Conservation (phyloP, 1,140 invertebrate genomes). For the Ylistrum balloti region DNA sequence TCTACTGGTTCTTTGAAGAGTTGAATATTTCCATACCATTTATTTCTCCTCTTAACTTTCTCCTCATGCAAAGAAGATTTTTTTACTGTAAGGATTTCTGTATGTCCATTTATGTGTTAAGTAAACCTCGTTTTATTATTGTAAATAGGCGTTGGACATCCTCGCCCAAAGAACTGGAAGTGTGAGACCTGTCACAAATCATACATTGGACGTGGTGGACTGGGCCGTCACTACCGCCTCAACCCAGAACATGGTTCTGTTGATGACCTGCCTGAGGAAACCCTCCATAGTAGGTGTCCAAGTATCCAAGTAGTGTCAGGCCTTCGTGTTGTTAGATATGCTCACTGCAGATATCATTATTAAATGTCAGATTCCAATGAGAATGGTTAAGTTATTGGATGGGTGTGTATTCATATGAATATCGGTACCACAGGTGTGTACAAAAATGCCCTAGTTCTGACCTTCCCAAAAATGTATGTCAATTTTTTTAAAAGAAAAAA, state of each 20-base stretch:
- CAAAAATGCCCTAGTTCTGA: too few relatives aligned
- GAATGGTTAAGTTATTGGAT: too few relatives aligned
- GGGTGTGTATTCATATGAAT: too few relatives aligned
- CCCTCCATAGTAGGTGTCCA: not conserved
- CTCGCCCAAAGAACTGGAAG: slow-evolving; percentile 78
- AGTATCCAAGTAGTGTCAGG: too few relatives aligned
- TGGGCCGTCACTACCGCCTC: slow-evolving; percentile 86
- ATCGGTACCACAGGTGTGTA: too few relatives aligned
- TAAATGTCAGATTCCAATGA: too few relatives aligned
- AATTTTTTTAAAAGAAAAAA: too few relatives aligned
- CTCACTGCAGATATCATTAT: too few relatives aligned
- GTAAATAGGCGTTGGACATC: slow-evolving; percentile 66
- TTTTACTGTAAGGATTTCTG: not conserved
- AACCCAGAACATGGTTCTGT: slow-evolving; percentile 86
- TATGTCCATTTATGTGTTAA: not conserved
- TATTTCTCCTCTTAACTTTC: not conserved
- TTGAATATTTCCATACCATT: too few relatives aligned
- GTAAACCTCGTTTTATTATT: slow-evolving; percentile 31
- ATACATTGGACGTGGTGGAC: slow-evolving; percentile 81
- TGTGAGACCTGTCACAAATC: slow-evolving; percentile 82
- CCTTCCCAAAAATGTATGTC: too few relatives aligned
- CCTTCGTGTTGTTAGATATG: too few relatives aligned
- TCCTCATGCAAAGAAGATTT: slow-evolving; percentile 44
- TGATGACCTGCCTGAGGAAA: slow-evolving; percentile 55
- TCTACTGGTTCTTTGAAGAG: too few relatives aligned